These are phyloP conservation scores for Mirounga angustirostris DNA, from an alignment of 2,113 vertebrate species.

Conservation along the genomic window DNA sequence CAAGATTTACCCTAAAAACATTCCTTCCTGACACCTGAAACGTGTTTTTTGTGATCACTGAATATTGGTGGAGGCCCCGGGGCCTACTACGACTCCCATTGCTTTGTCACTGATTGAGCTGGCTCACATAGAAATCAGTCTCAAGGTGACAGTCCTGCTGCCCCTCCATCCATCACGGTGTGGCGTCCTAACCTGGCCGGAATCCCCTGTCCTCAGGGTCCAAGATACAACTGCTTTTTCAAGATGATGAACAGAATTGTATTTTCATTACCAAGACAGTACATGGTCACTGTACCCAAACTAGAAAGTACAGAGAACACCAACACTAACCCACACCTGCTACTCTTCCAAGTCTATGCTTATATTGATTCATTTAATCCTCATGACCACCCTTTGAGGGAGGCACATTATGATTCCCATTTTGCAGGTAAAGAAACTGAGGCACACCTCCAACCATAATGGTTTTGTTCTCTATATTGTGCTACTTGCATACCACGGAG, in stretches of 20 bases:
- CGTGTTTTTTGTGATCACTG: not conserved
- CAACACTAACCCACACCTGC: fast-evolving
- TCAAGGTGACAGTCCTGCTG: not conserved
- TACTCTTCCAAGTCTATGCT: not conserved
- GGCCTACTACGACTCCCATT: no score
- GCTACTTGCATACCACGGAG: not conserved
- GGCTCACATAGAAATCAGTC: not conserved
- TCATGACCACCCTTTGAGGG: not conserved
- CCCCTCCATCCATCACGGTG: fast-evolving
- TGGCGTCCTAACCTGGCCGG: not conserved
- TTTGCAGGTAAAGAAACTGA: not conserved
- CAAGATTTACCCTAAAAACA: not conserved
- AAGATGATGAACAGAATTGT: not conserved
- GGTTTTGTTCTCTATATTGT: not conserved
- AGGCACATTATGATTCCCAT: not conserved
- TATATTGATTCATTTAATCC: not conserved
- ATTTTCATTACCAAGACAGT: not conserved
- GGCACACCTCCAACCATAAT: not conserved
- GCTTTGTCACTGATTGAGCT: not conserved
- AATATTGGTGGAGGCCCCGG: fast-evolving
- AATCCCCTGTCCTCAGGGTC: not conserved
- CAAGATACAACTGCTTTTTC: not conserved
- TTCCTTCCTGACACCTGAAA: not conserved
- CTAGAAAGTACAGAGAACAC: not conserved
- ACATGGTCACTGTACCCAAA: not conserved